phyloP scores from a whole-genome alignment of 2,113 vertebrate species.

The Xenus cinereus region DNA sequence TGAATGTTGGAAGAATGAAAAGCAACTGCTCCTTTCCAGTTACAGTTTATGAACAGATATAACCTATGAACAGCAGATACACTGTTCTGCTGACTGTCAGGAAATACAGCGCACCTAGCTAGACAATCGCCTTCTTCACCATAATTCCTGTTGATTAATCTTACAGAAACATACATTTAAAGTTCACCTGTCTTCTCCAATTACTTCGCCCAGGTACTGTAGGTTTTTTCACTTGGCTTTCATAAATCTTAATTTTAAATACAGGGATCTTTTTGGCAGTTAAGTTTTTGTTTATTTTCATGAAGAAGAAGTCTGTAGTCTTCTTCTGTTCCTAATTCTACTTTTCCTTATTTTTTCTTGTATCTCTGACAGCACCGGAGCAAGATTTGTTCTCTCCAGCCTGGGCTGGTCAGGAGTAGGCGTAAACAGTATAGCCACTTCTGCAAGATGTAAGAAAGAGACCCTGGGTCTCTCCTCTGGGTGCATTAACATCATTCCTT shows the following conservation, averaged over 20 bases:
- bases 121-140: neutral
- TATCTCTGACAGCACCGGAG: neutral
- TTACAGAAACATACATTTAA: neutral
- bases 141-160: neutral
- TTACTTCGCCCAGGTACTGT: neutral
- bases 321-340: neutral
- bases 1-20: conserved; percentile 3
- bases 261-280: neutral
- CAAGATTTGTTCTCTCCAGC: neutral
- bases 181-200: neutral
- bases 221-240: neutral
- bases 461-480: neutral
- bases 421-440: neutral
- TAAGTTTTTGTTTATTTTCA: neutral
- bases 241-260: neutral
- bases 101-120: neutral
- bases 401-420: neutral
- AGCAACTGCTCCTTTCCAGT: neutral
- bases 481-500: neutral
- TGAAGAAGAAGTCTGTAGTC: neutral
- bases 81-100: neutral
- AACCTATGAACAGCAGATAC: neutral
- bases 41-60: neutral
- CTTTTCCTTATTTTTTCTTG: neutral
- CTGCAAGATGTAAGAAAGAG: neutral